Evolutionary conservation across 2,888 invertebrate species (phyloP), one percentile per base, ranked within the genome.

Genomic region (Pachycephus smyrnensis): DNA sequence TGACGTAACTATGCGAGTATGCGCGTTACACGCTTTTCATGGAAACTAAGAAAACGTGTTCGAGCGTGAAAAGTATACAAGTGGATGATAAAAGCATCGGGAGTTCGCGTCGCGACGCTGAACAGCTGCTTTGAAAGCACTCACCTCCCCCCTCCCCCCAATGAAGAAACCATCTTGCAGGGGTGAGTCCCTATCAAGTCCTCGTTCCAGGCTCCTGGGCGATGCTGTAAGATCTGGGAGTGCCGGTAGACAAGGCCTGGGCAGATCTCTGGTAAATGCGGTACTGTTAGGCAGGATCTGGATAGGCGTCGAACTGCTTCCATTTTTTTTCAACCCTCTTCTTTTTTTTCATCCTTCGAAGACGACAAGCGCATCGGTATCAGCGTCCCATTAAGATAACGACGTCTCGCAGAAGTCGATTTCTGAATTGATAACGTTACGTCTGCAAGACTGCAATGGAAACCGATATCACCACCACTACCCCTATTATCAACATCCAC

Each of bases 361-460:
- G 71, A 31, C 71, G 71, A 71, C 30, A 55, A 55, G 55, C 55
- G 23, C 23, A 55, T 55, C 36, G 23, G 75, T 79, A 79, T 74
- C 79, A 68, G 40, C 37, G 69, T 9, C 55, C 76, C 74, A 79
- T 79, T 79, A 79, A 79, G 79, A 79, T 79, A 79, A 77, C 76
- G 35, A 71, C 30, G 76, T 78, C 73, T 68, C 73, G 75, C 71
- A 36, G 40, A 68, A 76, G 76, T 78, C 78, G 76, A 76, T 78
- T 76, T 78, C 55, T 76, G 73, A 73, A 78, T 78, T 73, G 78
- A 78, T 78, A 78, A 78, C 68, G 68, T 68, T 11, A 40, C 73
- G 55, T 40, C 68, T 55, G 30, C 68, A 69, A 75, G 68, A 74
- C 75, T 71, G 69, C 76, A 76, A 30, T 78, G 76, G 55, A 15